These are phyloP conservation scores for Oryzias dopingdopingensis DNA, from an alignment of 2,797 vertebrate genomes.

Conservation along the genomic window DNA sequence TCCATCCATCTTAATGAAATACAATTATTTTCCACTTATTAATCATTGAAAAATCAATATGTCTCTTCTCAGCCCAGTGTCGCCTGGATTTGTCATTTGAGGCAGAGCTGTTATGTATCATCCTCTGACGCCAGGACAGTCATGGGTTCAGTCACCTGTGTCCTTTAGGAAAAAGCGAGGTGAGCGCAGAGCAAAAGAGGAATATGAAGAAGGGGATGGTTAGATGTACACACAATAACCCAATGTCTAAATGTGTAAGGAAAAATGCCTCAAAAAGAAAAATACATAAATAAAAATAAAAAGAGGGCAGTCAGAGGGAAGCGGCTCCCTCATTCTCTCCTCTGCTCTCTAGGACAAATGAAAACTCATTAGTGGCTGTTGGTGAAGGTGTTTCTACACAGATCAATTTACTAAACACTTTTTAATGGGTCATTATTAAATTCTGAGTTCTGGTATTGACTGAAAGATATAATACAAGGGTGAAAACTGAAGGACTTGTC, in stretches of 20 bases:
- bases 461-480: slow-evolving; percentile 40
- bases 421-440: slow-evolving; percentile 81
- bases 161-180: slow-evolving; percentile 82
- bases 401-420: slow-evolving; percentile 83
- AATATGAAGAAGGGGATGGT: slow-evolving; percentile 14
- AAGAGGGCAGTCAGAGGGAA: slow-evolving; percentile 42
- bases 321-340: slow-evolving; percentile 48
- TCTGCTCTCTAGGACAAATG: slow-evolving; percentile 71
- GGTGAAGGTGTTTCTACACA: slow-evolving; percentile 84
- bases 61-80: slow-evolving; percentile 94
- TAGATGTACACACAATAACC: slow-evolving; percentile 25
- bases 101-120: slow-evolving; percentile 90
- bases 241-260: slow-evolving; percentile 13
- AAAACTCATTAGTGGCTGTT: slow-evolving; percentile 82
- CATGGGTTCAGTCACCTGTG: slow-evolving; percentile 97
- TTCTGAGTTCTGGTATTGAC: slow-evolving; percentile 67
- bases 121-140: slow-evolving; percentile 91
- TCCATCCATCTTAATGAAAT: slow-evolving; percentile 99
- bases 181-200: slow-evolving; percentile 8
- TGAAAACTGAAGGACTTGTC: slow-evolving; percentile 53
- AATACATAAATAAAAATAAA: slow-evolving; percentile 27
- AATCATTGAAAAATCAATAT: slow-evolving; percentile 99
- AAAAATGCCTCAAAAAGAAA: slow-evolving; percentile 20
- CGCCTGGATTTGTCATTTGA: slow-evolving; percentile 95
- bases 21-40: slow-evolving; percentile 99